Evolutionary conservation across 2,113 vertebrate genomes (phyloP).

Genomic region (Notothenia rossii): DNA sequence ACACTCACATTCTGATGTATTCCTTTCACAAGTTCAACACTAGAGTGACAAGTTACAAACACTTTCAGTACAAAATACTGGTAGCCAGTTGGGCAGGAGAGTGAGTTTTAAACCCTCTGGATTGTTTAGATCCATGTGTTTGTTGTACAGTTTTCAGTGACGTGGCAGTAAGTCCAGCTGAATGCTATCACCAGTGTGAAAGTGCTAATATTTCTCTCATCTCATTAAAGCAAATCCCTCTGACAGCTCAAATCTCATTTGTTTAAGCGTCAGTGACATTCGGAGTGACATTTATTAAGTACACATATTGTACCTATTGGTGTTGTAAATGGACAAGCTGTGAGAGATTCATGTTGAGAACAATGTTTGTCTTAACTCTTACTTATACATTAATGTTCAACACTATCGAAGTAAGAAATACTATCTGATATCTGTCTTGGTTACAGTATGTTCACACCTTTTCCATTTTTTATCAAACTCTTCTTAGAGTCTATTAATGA

Average conservation of each 20-base stretch:
- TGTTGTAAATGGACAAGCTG: background rate
- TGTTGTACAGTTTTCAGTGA: no score
- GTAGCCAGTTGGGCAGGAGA: background rate
- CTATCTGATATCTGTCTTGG: background rate
- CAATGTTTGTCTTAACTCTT: slow-evolving; percentile 21
- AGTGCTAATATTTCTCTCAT: background rate
- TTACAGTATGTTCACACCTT: slow-evolving; percentile 13
- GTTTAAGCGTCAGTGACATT: background rate
- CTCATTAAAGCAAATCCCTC: background rate
- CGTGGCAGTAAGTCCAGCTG: no score
- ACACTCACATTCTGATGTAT: no score
- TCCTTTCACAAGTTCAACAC: background rate
- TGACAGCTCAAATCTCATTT: background rate
- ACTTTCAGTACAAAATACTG: background rate
- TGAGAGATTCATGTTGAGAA: background rate
- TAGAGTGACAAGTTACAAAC: background rate
- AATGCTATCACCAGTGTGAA: background rate
- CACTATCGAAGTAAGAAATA: background rate
- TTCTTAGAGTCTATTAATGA: slow-evolving; percentile 65
- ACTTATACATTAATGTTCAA: background rate
- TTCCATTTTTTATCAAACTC: slow-evolving; percentile 34
- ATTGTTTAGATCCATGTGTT: no score
- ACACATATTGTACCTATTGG: background rate
- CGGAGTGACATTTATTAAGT: background rate
- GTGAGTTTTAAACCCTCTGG: no score